Evolutionary conservation across 2,113 vertebrate species (phyloP), one percentile per base, ranked within the genome.

Genomic region (Oreocharis arfaki): DNA sequence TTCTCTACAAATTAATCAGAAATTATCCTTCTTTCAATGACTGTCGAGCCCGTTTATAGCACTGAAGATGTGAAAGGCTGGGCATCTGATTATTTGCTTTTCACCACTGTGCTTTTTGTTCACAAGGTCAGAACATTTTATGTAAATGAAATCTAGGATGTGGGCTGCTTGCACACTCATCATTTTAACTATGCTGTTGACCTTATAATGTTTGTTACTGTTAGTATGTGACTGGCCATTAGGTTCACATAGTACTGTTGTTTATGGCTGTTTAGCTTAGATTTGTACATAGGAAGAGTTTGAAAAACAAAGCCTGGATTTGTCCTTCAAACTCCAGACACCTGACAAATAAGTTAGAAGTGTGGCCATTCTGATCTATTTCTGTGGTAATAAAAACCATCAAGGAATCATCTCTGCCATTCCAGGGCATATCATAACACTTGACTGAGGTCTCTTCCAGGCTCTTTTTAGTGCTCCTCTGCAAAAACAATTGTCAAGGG

Each of bases 1-100:
- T 93, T 86, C 57, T 88, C 88, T 92, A 84, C 85, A 96, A 95
- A 93, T 94, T 93, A 84, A 69, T 91, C 55, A 75, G 70, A 93
- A 96, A 93, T 84, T 93, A 60, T 82, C 37, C 56, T 65, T 71
- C 82, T 89, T 95, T 84, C 47, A 30, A 75, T 89, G 77, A 56
- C 73, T 78, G 21, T 67, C 1, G 4, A 84, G 47, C 27, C 44
- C 81, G 26, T 87, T 86, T 75, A 67, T 86, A 47, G 9, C 35
- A 67, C 47, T 60, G 76, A 60, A 89, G 63, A 5, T 57, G 20
- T 60, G 67, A 80, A 88, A 76, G 37, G 24, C 63, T 59, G 61
- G 60, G 44, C 3, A 4, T 59, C 82, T 90, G 61, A 90, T 81
- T 85, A 69, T 83, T 46, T 80, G n/a, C 74, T 95, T 97, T 88